phyloP scores from a whole-genome alignment of 2,113 vertebrate species.

The Saccopteryx leptura region DNA sequence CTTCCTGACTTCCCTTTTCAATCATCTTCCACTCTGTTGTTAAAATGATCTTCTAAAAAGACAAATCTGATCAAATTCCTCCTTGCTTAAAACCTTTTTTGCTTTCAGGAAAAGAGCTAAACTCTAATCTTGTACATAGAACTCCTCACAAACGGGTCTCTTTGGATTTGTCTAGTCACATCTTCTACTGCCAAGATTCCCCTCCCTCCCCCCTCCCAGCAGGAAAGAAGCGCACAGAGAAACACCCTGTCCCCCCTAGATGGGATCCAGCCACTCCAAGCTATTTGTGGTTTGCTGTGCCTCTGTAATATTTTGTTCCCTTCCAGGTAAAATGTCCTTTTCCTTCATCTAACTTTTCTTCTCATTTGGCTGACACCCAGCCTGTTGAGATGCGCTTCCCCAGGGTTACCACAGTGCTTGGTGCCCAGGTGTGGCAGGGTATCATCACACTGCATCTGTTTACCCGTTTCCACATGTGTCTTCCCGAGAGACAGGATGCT shows the following conservation, averaged over 20 bases:
- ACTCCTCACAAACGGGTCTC: neutral
- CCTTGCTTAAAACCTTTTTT: neutral
- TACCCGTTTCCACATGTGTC: neutral
- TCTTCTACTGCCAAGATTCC: neutral
- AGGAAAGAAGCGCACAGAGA: neutral
- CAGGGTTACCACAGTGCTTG: neutral
- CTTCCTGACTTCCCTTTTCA: neutral
- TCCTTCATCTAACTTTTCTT: neutral
- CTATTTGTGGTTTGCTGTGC: neutral
- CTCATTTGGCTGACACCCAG: neutral
- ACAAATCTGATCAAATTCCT: neutral
- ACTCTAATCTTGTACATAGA: constrained; percentile 23
- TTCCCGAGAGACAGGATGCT: neutral
- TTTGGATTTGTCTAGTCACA: neutral
- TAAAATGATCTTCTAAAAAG: neutral
- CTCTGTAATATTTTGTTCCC: neutral
- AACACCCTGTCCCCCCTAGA: neutral
- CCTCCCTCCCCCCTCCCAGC: neutral
- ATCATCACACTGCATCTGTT: neutral
- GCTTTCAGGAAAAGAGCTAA: constrained; percentile 57
- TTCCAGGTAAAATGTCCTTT: neutral
- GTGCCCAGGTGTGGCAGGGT: neutral
- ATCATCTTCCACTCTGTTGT: neutral
- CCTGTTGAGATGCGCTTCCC: no score
- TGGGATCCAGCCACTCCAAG: neutral